Evolutionary conservation across 2,113 vertebrate genomes (phyloP).

Genomic region (Macrotus californicus): DNA sequence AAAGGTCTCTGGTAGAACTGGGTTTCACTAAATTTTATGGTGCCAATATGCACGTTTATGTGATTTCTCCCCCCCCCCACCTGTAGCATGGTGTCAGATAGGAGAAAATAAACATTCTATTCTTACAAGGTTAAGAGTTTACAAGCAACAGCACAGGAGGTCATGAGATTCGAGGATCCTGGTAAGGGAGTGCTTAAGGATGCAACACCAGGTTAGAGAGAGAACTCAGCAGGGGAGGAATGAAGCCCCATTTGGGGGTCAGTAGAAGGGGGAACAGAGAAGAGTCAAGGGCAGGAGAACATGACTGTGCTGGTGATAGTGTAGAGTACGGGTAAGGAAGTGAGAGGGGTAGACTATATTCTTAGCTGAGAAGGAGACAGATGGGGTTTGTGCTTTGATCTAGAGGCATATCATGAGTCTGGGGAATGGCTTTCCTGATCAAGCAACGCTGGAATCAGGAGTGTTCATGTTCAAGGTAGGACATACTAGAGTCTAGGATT

Average conservation of each 20-base stretch:
- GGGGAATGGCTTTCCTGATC: not conserved
- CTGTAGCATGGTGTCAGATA: not conserved
- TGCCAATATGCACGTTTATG: not conserved
- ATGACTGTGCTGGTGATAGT: not conserved
- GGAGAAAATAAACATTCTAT: not conserved
- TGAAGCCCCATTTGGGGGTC: not conserved
- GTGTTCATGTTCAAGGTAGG: not conserved
- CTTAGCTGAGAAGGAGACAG: not conserved
- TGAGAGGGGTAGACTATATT: not conserved
- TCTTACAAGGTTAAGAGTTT: not conserved
- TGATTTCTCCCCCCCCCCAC: not conserved
- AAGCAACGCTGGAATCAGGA: not conserved
- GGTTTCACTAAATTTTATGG: not conserved
- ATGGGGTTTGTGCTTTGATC: not conserved
- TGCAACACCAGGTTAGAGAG: not conserved
- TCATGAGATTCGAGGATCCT: not conserved
- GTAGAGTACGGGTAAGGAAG: not conserved
- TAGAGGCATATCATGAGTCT: not conserved
- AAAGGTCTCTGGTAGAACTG: not conserved
- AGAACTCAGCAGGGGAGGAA: not conserved
- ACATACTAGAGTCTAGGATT: not conserved
- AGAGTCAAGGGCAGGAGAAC: not conserved
- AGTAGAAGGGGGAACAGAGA: not conserved
- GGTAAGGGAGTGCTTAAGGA: not conserved
- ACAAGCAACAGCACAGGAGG: not conserved